phyloP scores from a whole-genome alignment of 2,113 vertebrate species.

The Amia ocellicauda region DNA sequence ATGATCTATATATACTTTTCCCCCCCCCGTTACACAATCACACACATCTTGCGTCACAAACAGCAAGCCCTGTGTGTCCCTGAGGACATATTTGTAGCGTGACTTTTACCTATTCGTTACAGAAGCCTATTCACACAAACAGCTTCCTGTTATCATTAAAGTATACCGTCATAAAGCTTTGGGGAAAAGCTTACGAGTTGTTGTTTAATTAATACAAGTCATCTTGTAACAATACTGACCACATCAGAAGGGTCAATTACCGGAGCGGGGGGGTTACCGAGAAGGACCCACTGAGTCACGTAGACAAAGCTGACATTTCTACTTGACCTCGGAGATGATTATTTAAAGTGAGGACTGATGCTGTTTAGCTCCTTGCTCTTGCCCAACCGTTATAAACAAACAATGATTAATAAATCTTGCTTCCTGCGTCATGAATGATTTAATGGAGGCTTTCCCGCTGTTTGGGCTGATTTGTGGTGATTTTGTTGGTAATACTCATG shows the following conservation, averaged over 20 bases:
- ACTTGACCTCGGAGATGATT: slow-evolving; percentile 52
- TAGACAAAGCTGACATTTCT: neutral
- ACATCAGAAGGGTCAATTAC: slow-evolving; percentile 54
- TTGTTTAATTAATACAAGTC: slow-evolving; percentile 35
- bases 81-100: slow-evolving; percentile 61
- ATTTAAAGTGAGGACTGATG: slow-evolving; percentile 59
- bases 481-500: slow-evolving; percentile 46
- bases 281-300: slow-evolving; percentile 49
- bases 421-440: slow-evolving; percentile 49
- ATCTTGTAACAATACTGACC: slow-evolving; percentile 44
- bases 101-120: slow-evolving; percentile 54
- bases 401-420: too few relatives aligned
- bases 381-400: too few relatives aligned
- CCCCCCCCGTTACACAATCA: too few relatives aligned
- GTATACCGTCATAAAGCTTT: slow-evolving; percentile 43
- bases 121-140: slow-evolving; percentile 48
- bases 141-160: slow-evolving; percentile 54
- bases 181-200: slow-evolving; percentile 33
- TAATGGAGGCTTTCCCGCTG: slow-evolving; percentile 36
- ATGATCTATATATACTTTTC: too few relatives aligned
- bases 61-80: slow-evolving; percentile 42
- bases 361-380: slow-evolving; percentile 6
- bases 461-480: slow-evolving; percentile 52
- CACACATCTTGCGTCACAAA: too few relatives aligned
- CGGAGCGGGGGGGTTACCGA: slow-evolving; percentile 45